Conservation (phyloP, 2,888 invertebrate species). For the Dione juno region DNA sequence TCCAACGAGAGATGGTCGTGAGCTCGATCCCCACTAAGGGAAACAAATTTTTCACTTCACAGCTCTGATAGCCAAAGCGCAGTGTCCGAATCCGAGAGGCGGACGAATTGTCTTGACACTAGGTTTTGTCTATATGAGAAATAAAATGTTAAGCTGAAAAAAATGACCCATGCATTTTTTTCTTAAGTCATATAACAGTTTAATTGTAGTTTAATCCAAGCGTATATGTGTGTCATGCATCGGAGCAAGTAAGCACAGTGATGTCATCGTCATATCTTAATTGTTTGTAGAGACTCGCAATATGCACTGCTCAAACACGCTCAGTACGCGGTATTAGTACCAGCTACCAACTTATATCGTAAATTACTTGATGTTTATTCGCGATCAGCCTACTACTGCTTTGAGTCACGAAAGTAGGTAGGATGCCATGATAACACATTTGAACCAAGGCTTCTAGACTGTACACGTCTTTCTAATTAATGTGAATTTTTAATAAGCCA, state of each 20-base stretch:
- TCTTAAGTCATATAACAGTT: not conserved
- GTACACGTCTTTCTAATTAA: conserved; percentile 23
- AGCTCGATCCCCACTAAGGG: too few species aligned
- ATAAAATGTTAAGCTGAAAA: too few species aligned
- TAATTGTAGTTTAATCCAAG: not conserved
- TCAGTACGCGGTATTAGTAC: conserved; percentile 38
- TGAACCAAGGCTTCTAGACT: conserved; percentile 35
- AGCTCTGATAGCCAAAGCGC: too few species aligned
- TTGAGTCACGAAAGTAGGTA: conserved; percentile 35
- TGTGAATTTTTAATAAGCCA: conserved; percentile 26
- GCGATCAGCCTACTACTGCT: conserved; percentile 34
- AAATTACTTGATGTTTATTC: conserved; percentile 43
- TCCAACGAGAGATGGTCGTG: too few species aligned
- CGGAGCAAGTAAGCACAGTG: conserved; percentile 40
- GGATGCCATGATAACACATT: conserved; percentile 42
- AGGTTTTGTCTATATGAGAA: not conserved
- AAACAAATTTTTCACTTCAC: too few species aligned
- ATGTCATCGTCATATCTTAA: conserved; percentile 48
- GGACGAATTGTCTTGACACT: too few species aligned
- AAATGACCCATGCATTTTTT: not conserved
- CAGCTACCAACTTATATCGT: conserved; percentile 41
- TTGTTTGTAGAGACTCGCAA: conserved; percentile 42
- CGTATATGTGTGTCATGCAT: conserved; percentile 16
- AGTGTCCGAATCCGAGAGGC: too few species aligned
- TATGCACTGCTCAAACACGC: conserved; percentile 48